Percentiles rank a stretch among this genome's conserved stretches.
These are phyloP conservation scores for Callithrix jacchus DNA, from an alignment of 2,113 vertebrate genomes.

Conservation along the genomic window DNA sequence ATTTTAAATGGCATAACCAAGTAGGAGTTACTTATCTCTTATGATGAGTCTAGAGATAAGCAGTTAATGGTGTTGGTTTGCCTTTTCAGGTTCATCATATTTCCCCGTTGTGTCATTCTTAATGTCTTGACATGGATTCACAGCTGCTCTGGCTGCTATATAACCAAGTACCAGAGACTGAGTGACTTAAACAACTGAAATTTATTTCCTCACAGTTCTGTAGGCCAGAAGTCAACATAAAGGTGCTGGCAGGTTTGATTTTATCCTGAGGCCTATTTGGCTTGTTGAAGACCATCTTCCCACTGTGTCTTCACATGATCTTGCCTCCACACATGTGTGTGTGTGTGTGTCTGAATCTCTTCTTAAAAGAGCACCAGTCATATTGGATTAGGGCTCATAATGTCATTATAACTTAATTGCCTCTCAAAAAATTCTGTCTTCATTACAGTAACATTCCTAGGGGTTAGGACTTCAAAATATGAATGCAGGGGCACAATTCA, in stretches of 20 bases:
- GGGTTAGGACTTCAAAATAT: neutral
- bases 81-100: accelerated
- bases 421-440: neutral
- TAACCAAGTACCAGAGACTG: neutral
- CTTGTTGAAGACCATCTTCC: neutral
- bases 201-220: neutral
- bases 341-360: neutral
- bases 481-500: neutral
- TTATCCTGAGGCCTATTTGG: neutral
- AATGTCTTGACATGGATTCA: neutral
- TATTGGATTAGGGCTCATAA: neutral
- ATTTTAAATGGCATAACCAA: neutral
- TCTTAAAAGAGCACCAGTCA: neutral
- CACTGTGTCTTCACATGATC: neutral
- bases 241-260: neutral
- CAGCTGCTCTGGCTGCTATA: neutral
- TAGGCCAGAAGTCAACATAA: neutral
- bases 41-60: neutral
- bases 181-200: neutral
- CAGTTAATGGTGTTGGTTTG: neutral
- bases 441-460: neutral
- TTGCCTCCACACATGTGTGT: neutral
- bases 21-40: neutral
- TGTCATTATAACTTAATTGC: neutral
- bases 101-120: neutral